A percentile compares a stretch with the other conserved stretches of the same genome.
phyloP scores from a whole-genome alignment of 2,797 vertebrate species.

The Spinibarbus caldwelli region DNA sequence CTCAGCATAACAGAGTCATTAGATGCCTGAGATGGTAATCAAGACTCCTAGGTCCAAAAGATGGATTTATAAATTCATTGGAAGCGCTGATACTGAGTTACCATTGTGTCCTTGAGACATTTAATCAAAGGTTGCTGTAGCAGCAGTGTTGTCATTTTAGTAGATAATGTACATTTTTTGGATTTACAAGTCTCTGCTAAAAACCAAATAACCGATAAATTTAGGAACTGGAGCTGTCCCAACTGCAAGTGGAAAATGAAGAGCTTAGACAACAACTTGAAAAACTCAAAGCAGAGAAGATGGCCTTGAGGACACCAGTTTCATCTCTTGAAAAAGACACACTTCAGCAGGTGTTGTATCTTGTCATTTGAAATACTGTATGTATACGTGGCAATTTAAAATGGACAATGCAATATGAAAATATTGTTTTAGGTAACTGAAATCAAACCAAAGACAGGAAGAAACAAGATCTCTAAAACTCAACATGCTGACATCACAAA shows the following conservation, averaged over 20 bases:
- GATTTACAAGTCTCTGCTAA: background rate
- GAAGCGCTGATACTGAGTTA: background rate
- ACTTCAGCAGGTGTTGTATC: slow-evolving; percentile 47
- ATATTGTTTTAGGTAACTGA: slow-evolving; percentile 46
- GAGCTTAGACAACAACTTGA: slow-evolving; percentile 81
- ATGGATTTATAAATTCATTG: background rate
- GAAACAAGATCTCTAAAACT: slow-evolving; percentile 41
- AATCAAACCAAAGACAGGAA: slow-evolving; percentile 45
- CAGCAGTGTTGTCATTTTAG: background rate
- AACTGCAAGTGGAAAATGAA: slow-evolving; percentile 76
- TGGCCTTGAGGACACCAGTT: slow-evolving; percentile 71
- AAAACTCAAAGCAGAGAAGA: slow-evolving; percentile 79
- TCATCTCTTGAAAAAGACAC: slow-evolving; percentile 58
- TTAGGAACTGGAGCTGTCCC: slow-evolving; percentile 82
- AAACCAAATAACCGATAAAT: background rate
- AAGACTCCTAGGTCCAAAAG: slow-evolving; percentile 36
- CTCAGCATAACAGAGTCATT: background rate
- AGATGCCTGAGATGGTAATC: background rate
- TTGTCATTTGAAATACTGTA: background rate
- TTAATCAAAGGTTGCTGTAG: background rate
- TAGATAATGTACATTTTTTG: background rate
- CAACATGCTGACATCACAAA: slow-evolving; percentile 3
- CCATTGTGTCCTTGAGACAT: background rate
- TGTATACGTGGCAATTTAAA: background rate
- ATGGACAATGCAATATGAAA: background rate